Conservation (phyloP, 2,113 vertebrate species). For the Phyllopteryx taeniolatus region DNA sequence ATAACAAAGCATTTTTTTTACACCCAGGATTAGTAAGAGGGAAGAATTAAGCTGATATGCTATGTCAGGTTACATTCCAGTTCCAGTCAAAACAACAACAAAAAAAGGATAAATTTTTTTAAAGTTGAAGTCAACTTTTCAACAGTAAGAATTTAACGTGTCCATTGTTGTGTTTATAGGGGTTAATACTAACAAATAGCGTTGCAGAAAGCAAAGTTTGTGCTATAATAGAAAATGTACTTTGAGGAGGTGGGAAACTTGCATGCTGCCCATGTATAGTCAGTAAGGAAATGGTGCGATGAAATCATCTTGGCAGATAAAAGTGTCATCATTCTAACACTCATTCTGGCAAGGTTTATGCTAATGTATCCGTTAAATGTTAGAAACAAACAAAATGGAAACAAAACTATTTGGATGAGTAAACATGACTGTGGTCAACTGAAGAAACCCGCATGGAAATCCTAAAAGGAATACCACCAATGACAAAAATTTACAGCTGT, state of each 20-base stretch:
- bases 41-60: neutral
- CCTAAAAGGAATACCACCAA: neutral
- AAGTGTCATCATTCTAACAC: neutral
- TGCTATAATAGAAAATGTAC: slow-evolving; percentile 25
- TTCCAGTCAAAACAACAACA: neutral
- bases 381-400: neutral
- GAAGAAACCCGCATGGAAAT: neutral
- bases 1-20: neutral
- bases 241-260: slow-evolving; percentile 10
- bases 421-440: neutral
- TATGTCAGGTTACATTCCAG: neutral
- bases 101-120: neutral
- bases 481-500: neutral
- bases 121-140: neutral
- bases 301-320: neutral
- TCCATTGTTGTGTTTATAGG: slow-evolving; percentile 22
- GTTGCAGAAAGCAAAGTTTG: slow-evolving; percentile 17
- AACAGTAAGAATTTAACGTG: slow-evolving; percentile 17
- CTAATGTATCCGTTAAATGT: neutral
- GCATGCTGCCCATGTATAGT: slow-evolving; percentile 33
- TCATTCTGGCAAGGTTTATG: neutral
- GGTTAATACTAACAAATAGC: slow-evolving; percentile 19
- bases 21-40: neutral
- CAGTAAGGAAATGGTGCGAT: neutral
- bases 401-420: neutral